Percentiles rank a stretch among this genome's conserved stretches.
Evolutionary conservation across 2,888 invertebrate species (phyloP).

Genomic region (Brenthis daphne): DNA sequence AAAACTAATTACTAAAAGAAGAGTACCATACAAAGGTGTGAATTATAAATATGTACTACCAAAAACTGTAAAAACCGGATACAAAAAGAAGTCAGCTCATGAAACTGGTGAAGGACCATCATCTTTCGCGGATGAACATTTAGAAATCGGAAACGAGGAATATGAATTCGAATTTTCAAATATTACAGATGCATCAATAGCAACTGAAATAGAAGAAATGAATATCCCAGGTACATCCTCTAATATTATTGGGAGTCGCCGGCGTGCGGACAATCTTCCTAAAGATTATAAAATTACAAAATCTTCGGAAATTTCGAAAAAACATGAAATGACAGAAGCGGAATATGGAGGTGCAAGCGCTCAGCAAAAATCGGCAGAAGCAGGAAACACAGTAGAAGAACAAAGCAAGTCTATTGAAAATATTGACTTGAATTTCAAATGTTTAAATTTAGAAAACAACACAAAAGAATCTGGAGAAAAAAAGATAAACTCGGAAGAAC

Average conservation of each 20-base stretch:
- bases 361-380: not conserved
- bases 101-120: not conserved
- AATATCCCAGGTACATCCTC: too few species aligned
- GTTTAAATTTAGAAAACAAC: not conserved
- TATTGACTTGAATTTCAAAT: not conserved
- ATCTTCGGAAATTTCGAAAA: too few species aligned
- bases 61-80: not conserved
- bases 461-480: not conserved
- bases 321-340: not conserved
- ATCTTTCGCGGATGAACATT: not conserved
- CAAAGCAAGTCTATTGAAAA: slow-evolving; percentile 1
- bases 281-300: too few species aligned
- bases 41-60: slow-evolving; percentile 8
- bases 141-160: not conserved
- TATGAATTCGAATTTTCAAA: slow-evolving; percentile 16
- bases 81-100: not conserved
- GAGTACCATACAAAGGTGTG: slow-evolving; percentile 1
- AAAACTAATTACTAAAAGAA: not conserved
- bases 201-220: not conserved
- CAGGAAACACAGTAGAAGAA: not conserved
- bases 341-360: not conserved
- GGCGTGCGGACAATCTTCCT: too few species aligned
- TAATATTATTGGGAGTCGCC: too few species aligned
- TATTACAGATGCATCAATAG: not conserved
- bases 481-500: not conserved